phyloP scores from a whole-genome alignment of 2,888 invertebrate species.

The Timandra comae region DNA sequence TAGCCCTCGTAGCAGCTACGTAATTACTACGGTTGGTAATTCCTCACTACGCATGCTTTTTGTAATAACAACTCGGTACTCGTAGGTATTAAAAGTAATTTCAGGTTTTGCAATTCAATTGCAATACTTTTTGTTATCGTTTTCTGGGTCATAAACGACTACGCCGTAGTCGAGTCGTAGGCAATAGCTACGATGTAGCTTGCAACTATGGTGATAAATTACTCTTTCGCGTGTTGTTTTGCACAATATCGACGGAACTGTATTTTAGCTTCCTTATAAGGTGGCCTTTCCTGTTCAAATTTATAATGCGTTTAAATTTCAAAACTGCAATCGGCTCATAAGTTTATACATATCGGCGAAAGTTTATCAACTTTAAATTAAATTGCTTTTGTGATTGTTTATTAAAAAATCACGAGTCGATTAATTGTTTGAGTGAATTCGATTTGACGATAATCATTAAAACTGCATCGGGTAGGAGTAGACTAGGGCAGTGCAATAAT shows the following conservation, averaged over 20 bases:
- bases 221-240: constrained; percentile 8
- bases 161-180: constrained; percentile 3
- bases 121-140: constrained; percentile 1
- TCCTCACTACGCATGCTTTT: constrained; percentile 10
- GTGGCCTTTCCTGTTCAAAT: too few species aligned
- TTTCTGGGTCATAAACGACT: not conserved
- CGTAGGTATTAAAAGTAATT: too few species aligned
- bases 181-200: constrained; percentile 6
- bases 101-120: not conserved
- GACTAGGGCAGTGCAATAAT: constrained; percentile 74
- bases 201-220: constrained; percentile 11
- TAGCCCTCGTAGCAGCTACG: constrained; percentile 14
- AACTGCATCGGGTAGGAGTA: constrained; percentile 58
- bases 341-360: too few species aligned
- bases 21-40: constrained; percentile 9
- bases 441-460: constrained; percentile 34
- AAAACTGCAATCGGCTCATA: too few species aligned
- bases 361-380: too few species aligned
- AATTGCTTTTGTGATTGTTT: too few species aligned
- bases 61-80: too few species aligned
- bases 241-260: not conserved
- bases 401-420: too few species aligned
- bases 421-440: constrained; percentile 7
- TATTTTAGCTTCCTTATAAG: too few species aligned
- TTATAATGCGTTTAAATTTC: too few species aligned